These are phyloP conservation scores for Leuciscus idus DNA, from an alignment of 2,113 vertebrate genomes.

Conservation along the genomic window DNA sequence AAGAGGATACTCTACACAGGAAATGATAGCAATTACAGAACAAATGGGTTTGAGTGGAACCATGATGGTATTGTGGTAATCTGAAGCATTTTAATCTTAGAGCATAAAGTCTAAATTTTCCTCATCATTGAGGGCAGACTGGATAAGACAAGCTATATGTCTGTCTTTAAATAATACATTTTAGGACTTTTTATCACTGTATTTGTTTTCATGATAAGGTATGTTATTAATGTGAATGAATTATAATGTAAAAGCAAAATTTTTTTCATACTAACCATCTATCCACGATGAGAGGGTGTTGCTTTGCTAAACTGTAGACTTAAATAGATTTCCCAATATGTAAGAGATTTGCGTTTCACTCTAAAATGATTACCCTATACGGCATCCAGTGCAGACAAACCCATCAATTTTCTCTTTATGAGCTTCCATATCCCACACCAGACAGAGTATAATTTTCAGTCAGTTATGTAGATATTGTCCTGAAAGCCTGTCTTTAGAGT, in stretches of 20 bases:
- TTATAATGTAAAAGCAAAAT: neutral
- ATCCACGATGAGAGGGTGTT: neutral
- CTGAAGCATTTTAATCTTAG: slow-evolving; percentile 5
- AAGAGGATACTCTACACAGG: neutral
- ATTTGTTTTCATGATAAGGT: neutral
- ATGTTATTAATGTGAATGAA: neutral
- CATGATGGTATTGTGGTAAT: slow-evolving; percentile 7
- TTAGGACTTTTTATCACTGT: neutral
- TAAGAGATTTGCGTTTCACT: neutral
- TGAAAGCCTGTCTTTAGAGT: slow-evolving; percentile 21
- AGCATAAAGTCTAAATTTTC: neutral
- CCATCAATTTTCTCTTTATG: slow-evolving; percentile 1
- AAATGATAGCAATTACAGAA: slow-evolving; percentile 13
- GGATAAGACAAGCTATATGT: neutral
- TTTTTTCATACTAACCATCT: neutral
- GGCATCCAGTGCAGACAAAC: neutral
- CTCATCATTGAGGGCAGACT: neutral
- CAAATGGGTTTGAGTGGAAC: slow-evolving; percentile 21
- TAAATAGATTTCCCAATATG: neutral
- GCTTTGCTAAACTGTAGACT: neutral
- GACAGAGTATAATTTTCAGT: neutral
- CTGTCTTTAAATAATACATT: neutral
- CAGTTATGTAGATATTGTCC: slow-evolving; percentile 21
- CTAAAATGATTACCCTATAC: neutral
- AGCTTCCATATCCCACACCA: neutral